Conservation (phyloP, 2,113 vertebrate species). For the Pterocles gutturalis region DNA sequence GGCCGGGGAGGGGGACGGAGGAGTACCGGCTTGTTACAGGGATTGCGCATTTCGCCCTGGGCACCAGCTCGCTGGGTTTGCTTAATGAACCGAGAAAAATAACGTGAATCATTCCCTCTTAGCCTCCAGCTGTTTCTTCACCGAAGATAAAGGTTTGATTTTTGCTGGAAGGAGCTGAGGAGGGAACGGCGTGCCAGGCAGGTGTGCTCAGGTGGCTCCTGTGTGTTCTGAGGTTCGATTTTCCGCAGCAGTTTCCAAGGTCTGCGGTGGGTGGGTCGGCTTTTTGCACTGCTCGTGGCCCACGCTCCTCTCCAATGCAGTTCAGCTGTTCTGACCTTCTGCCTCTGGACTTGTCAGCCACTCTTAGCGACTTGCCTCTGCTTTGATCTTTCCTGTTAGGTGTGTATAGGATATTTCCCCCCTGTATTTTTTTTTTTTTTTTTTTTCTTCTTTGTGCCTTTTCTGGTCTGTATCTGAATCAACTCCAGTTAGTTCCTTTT, state of each 20-base stretch:
- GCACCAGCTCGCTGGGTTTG: background rate
- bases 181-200: background rate
- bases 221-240: background rate
- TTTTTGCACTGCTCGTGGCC: background rate
- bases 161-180: background rate
- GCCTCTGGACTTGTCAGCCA: background rate
- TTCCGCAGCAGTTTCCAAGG: background rate
- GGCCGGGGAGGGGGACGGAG: background rate
- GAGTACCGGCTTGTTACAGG: slow-evolving; percentile 2
- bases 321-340: background rate
- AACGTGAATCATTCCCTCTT: background rate
- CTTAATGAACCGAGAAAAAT: background rate
- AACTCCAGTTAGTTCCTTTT: background rate
- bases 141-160: background rate
- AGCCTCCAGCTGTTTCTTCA: background rate
- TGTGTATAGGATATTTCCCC: rapidly evolving
- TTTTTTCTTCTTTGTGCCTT: background rate
- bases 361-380: background rate
- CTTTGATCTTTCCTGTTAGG: background rate
- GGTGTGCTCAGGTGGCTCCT: rapidly evolving
- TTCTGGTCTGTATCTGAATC: background rate
- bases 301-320: background rate
- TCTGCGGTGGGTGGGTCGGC: background rate
- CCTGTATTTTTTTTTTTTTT: no score
- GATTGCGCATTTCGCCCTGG: background rate